Percentiles rank a stretch among this genome's conserved stretches.
Conservation (phyloP, 2,113 vertebrate genomes). For the Emydocephalus ijimae region DNA sequence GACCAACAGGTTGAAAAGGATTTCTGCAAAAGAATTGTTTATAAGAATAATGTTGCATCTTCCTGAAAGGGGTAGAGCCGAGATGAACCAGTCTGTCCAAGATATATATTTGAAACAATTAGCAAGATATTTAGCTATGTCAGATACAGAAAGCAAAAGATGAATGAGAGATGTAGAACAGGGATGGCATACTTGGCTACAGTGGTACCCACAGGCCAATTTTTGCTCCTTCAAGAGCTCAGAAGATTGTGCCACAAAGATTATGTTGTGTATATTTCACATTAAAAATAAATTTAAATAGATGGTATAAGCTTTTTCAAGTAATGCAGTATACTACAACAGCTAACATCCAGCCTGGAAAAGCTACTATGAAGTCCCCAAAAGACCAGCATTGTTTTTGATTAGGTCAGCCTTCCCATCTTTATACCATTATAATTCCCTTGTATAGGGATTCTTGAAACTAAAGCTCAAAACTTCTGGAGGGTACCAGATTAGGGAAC, state of each 20-base stretch:
- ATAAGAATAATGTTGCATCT: background rate
- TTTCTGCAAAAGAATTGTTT: background rate
- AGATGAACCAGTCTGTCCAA: background rate
- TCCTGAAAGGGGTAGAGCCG: background rate
- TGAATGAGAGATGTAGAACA: background rate
- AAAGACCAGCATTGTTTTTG: background rate
- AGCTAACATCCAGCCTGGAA: background rate
- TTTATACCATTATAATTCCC: background rate
- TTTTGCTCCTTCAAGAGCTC: background rate
- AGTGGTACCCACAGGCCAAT: background rate
- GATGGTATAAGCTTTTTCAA: background rate
- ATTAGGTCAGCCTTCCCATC: background rate
- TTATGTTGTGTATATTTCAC: background rate
- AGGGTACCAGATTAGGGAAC: background rate
- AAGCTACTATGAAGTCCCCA: background rate
- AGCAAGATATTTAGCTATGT: background rate
- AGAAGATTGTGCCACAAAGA: background rate
- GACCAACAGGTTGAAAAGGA: background rate
- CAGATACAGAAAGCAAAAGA: background rate
- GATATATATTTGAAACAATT: background rate
- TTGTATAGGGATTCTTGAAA: background rate
- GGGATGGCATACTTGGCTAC: background rate
- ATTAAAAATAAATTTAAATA: background rate
- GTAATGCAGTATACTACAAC: background rate
- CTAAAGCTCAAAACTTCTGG: background rate